These are phyloP conservation scores for Acheta domesticus DNA, from an alignment of 2,888 invertebrate genomes.

Conservation along the genomic window DNA sequence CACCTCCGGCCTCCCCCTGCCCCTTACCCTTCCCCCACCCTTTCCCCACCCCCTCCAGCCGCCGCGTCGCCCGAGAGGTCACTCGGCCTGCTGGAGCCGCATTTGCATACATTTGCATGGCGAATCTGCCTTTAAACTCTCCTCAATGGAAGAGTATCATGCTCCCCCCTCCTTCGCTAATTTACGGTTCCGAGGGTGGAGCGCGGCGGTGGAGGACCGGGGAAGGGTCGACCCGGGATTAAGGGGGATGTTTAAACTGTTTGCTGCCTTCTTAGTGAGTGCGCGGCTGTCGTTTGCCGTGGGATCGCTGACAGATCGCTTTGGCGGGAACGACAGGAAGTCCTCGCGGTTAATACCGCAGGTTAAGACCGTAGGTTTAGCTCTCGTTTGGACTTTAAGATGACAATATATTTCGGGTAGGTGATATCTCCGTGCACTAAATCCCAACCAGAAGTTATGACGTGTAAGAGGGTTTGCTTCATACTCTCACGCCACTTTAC, in stretches of 20 bases:
- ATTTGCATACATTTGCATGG: slow-evolving; percentile 18
- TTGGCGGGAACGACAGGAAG: too few species aligned
- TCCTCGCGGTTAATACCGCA: too few species aligned
- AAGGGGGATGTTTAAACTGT: slow-evolving; percentile 18
- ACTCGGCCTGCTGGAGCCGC: background rate
- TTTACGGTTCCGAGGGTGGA: background rate
- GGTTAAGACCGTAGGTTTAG: too few species aligned
- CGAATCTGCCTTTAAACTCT: slow-evolving; percentile 18
- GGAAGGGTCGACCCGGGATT: background rate
- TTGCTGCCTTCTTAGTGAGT: background rate
- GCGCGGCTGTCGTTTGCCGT: too few species aligned
- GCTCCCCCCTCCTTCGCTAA: background rate
- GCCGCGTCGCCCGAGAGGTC: background rate
- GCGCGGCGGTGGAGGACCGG: background rate
- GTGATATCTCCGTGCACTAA: too few species aligned
- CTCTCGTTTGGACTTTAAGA: too few species aligned
- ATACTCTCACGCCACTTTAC: too few species aligned
- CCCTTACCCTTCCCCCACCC: too few species aligned
- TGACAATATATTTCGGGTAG: too few species aligned
- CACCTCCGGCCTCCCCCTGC: background rate
- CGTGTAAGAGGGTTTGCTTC: too few species aligned
- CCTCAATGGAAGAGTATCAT: slow-evolving; percentile 18
- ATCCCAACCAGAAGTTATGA: too few species aligned
- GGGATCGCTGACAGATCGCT: too few species aligned
- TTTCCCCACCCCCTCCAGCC: background rate